Evolutionary conservation across 1,140 invertebrate species (phyloP).

Genomic region (Hypothenemus hampei): DNA sequence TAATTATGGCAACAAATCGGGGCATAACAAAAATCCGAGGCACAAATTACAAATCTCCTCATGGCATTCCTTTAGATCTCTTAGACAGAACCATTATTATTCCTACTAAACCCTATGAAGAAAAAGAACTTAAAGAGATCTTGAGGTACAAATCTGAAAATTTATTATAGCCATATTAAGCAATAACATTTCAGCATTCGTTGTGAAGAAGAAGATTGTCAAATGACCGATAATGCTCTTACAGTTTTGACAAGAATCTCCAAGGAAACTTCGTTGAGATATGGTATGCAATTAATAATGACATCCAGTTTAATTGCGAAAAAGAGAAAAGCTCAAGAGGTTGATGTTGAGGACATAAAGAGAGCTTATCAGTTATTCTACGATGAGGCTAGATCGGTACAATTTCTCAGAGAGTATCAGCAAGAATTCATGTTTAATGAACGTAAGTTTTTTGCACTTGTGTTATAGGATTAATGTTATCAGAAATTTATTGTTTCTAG

Average conservation of each 20-base stretch:
- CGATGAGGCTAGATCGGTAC: constrained; percentile 87
- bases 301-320: constrained; percentile 85
- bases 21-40: constrained; percentile 95
- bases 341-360: constrained; percentile 90
- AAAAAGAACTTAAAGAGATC: constrained; percentile 88
- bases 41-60: constrained; percentile 89
- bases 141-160: constrained; percentile 55
- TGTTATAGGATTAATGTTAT: neutral
- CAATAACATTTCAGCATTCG: constrained; percentile 45
- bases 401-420: constrained; percentile 94
- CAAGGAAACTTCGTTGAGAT: constrained; percentile 87
- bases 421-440: constrained; percentile 92
- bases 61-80: constrained; percentile 95
- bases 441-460: constrained; percentile 21
- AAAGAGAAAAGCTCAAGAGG: constrained; percentile 76
- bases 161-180: constrained; percentile 1
- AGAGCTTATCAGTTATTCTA: constrained; percentile 92
- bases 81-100: constrained; percentile 95
- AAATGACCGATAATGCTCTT: constrained; percentile 89
- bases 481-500: constrained; percentile 8
- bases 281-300: constrained; percentile 98
- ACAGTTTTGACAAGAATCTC: constrained; percentile 89
- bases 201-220: constrained; percentile 96
- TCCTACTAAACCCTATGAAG: constrained; percentile 81
- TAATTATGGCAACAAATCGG: constrained; percentile 99